phyloP scores from a whole-genome alignment of 2,888 invertebrate genomes.

The Gasteruption jaculator region DNA sequence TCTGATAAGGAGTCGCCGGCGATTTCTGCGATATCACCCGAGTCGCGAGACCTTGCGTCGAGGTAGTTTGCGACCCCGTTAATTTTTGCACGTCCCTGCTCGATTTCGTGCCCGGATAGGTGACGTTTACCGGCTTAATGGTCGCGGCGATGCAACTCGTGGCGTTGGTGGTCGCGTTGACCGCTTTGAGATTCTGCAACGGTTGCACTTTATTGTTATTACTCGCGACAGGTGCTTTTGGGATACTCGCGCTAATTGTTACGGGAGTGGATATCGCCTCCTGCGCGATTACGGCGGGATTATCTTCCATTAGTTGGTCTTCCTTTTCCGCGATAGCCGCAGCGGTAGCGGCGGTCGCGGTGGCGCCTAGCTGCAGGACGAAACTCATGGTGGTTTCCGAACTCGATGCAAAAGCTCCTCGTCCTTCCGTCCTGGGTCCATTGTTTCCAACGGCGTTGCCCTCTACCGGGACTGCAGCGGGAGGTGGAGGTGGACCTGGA shows the following conservation, averaged over 20 bases:
- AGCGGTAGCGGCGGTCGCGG: no score
- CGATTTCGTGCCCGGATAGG: conserved; percentile 30
- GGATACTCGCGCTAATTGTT: conserved; percentile 12
- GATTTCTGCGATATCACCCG: conserved; percentile 38
- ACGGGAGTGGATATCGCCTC: conserved; percentile 16
- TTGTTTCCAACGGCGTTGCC: conserved; percentile 12
- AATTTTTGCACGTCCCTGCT: conserved; percentile 29
- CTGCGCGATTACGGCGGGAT: conserved; percentile 13
- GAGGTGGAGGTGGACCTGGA: conserved; percentile 33
- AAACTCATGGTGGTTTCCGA: conserved; percentile 43
- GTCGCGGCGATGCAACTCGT: conserved; percentile 8
- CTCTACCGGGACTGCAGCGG: conserved; percentile 28
- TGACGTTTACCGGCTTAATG: conserved; percentile 31
- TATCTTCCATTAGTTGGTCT: background rate
- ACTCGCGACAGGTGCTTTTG: conserved; percentile 18
- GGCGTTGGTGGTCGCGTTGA: conserved; percentile 4
- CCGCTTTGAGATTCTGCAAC: conserved; percentile 7
- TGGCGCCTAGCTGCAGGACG: conserved; percentile 40
- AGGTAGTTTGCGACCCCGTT: conserved; percentile 26
- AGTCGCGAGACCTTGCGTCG: conserved; percentile 33
- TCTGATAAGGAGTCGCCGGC: conserved; percentile 24
- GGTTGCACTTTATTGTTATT: no score
- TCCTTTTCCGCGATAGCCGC: conserved; percentile 20
- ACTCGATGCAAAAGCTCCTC: conserved; percentile 18
- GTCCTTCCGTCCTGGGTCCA: conserved; percentile 11